Conservation (phyloP, 2,888 invertebrate genomes). For the Anagyrus pseudococci region DNA sequence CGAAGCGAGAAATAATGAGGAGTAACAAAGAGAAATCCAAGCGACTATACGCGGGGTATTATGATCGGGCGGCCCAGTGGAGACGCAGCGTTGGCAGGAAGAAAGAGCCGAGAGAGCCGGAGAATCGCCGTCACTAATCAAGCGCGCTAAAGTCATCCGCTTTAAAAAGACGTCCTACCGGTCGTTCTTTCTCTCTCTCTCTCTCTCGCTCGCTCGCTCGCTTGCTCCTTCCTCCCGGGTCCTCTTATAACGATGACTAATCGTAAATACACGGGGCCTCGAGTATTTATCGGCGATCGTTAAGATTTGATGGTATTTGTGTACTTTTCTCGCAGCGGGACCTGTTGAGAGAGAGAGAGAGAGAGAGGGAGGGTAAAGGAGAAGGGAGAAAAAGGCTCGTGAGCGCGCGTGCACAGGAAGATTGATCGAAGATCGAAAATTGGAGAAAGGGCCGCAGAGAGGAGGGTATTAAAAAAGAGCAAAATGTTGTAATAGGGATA, state of each 20-base stretch:
- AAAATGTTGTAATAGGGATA: too few relatives aligned
- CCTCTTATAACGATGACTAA: conserved; percentile 36
- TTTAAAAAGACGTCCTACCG: conserved; percentile 21
- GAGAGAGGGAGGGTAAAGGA: neutral
- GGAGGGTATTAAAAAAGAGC: too few relatives aligned
- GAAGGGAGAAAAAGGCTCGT: conserved; percentile 4
- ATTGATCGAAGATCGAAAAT: too few relatives aligned
- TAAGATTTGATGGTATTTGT: conserved; percentile 24
- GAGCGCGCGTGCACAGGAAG: too few relatives aligned
- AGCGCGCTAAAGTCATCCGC: conserved; percentile 30
- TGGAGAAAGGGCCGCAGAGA: too few relatives aligned
- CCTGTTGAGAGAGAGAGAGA: too few relatives aligned
- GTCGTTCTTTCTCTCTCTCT: conserved; percentile 3
- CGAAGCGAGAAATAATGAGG: too few relatives aligned
- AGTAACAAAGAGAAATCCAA: too few relatives aligned
- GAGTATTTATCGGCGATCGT: conserved; percentile 31
- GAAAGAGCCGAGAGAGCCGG: conserved; percentile 1
- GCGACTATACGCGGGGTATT: too few relatives aligned
- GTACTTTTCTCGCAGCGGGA: conserved; percentile 15
- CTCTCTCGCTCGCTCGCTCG: too few relatives aligned
- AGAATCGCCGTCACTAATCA: conserved; percentile 28
- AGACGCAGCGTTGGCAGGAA: too few relatives aligned
- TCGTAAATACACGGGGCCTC: conserved; percentile 27
- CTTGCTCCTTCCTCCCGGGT: neutral
- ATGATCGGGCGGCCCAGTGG: too few relatives aligned